Base-by-base conservation (phyloP, 2,113 vertebrate species). In the Proterorhinus semilunaris region DNA sequence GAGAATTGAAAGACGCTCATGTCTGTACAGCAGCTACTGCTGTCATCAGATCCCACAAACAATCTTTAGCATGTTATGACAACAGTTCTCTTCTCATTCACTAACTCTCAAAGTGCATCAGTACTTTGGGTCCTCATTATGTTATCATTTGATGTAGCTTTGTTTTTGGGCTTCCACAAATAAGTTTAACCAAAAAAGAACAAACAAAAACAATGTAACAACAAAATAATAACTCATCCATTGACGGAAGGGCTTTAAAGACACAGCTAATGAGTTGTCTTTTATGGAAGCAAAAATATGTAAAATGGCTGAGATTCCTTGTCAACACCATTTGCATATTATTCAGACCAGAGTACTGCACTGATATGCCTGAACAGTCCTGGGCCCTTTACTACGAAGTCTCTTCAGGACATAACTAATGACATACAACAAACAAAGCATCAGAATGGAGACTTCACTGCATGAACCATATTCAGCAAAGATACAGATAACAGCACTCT, bases 271-370 rank as follows among this genome's bases (percentile, higher is more conserved):
- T 7, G 69, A 70, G 71, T 75, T 61, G 21, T 10, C n/a, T 15
- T 74, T 45, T 74, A 78, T 58, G 77, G 70, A 86, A 80, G 78
- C 87, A 74, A 78, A 81, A 84, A 80, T 55, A 85, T 80, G 72
- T 84, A 62, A 74, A 74, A 91, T 91, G 89, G 90, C 89, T 87
- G 85, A 88, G 71, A 86, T 89, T 91, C 87, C 88, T 90, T 88
- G 81, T 85, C 85, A 76, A 80, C 81, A 79, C 81, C 57, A 74
- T 89, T 91, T 91, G 89, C 90, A 91, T 91, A 91, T 86, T 84
- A 82, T 82, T 87, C 76, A 82, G 71, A 86, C 79, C 63, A 69
- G 81, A 64, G 51, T 74, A 76, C 54, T 76, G 68, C 65, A 72
- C 57, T 75, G 71, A 78, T 77, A 67, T 65, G 64, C 46, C 59